Percentiles rank a stretch among this genome's conserved stretches.
Conservation (phyloP, 2,888 invertebrate species). For the Zele albiditarsus region DNA sequence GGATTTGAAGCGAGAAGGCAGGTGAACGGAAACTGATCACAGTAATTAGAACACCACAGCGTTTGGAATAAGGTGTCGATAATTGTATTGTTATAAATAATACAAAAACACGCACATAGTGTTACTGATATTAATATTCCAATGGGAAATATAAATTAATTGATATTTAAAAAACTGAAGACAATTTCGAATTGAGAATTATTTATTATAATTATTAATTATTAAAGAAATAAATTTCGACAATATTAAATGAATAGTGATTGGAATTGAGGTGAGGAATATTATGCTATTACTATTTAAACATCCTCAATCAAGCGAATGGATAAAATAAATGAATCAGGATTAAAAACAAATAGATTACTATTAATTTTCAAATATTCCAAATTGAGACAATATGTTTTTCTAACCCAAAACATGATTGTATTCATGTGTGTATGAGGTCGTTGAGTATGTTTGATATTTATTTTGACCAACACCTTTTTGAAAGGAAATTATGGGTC, state of each 20-base stretch:
- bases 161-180: no score
- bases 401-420: background rate
- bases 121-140: background rate
- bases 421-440: background rate
- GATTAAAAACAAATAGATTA: background rate
- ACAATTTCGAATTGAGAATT: no score
- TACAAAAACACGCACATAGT: background rate
- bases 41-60: constrained; percentile 45
- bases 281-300: no score
- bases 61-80: constrained; percentile 25
- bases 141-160: no score
- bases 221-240: no score
- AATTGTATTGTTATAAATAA: constrained; percentile 15
- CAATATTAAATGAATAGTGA: no score
- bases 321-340: no score
- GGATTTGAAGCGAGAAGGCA: constrained; percentile 47
- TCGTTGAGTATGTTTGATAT: background rate
- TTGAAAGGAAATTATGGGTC: constrained; percentile 51
- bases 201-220: no score
- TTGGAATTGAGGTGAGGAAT: no score
- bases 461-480: constrained; percentile 30
- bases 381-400: constrained; percentile 6
- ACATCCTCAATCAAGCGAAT: background rate
- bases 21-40: constrained; percentile 52
- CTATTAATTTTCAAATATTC: background rate